phyloP scores from a whole-genome alignment of 2,113 vertebrate genomes.

The Phalacrocorax pelagicus region DNA sequence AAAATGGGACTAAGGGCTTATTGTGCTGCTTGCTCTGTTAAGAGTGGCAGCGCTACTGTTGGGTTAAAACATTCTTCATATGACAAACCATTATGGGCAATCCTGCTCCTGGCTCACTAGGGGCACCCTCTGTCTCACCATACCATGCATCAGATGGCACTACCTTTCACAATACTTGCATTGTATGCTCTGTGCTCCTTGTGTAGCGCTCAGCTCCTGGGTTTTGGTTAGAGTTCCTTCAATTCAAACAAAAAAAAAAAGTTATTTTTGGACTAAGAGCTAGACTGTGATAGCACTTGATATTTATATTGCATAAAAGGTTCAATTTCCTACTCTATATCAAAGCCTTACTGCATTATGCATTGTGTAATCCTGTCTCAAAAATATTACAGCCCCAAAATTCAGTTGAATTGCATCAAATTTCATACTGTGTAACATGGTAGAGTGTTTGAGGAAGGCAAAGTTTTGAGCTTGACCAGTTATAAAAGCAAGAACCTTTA shows the following conservation, averaged over 20 bases:
- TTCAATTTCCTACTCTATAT: not conserved
- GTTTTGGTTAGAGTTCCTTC: not conserved
- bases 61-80: not conserved
- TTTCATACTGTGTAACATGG: not conserved
- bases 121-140: not conserved
- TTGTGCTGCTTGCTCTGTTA: not conserved
- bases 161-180: not conserved
- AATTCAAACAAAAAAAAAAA: not conserved
- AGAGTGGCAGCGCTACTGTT: fast-evolving
- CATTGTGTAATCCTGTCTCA: not conserved
- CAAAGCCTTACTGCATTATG: not conserved
- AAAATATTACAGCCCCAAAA: not conserved
- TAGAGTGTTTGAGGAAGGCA: not conserved
- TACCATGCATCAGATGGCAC: not conserved
- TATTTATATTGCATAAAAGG: not conserved
- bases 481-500: not conserved
- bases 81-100: not conserved
- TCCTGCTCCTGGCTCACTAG: not conserved
- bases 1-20: not conserved
- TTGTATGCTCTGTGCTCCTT: not conserved
- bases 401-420: not conserved
- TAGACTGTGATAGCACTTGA: not conserved
- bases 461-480: not conserved
- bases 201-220: not conserved
- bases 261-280: not conserved